Base-by-base conservation (phyloP, 2,113 vertebrate genomes). In the Rhizomys pruinosus region DNA sequence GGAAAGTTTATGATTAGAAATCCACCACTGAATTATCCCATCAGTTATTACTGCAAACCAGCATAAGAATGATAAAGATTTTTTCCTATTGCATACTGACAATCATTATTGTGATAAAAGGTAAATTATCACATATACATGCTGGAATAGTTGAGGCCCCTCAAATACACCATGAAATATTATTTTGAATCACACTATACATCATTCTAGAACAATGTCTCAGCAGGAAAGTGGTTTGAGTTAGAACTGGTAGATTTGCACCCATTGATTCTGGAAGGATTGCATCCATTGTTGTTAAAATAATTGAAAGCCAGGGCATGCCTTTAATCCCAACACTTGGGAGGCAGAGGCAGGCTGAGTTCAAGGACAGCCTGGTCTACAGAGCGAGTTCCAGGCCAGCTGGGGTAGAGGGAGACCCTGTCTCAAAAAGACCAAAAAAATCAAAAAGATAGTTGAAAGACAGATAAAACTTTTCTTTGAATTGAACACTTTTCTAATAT, bases 401-500 rank as follows among this genome's bases (percentile, higher is more conserved):
- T n/a, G n/a, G n/a, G n/a, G n/a, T n/a, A n/a, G n/a, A n/a, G n/a
- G n/a, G n/a, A n/a, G n/a, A n/a, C n/a, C n/a, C n/a, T n/a, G n/a
- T n/a, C n/a, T n/a, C n/a, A n/a, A n/a, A n/a, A n/a, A n/a, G n/a
- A n/a, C n/a, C n/a, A n/a, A n/a, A n/a, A n/a, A n/a, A n/a, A n/a
- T n/a, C n/a, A n/a, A n/a, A n/a, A n/a, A 89, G 44, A 34, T 87
- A 52, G 59, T 74, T 79, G 81, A 90, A 89, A 92, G 66, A 90
- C 4, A 69, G 74, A 71, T 44, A 55, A 86, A 86, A 34, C n/a
- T 89, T 94, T 80, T n/a, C 76, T 72, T 77, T 85, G 22, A 92
- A 80, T 73, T 37, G 80, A 64, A 37, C n/a, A 59, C 44, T 74
- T 94, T 88, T 87, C 4, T 23, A 17, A 77, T 52, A 59, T 27